These are phyloP conservation scores for Xenus cinereus DNA, from an alignment of 2,113 vertebrate genomes.

Conservation along the genomic window DNA sequence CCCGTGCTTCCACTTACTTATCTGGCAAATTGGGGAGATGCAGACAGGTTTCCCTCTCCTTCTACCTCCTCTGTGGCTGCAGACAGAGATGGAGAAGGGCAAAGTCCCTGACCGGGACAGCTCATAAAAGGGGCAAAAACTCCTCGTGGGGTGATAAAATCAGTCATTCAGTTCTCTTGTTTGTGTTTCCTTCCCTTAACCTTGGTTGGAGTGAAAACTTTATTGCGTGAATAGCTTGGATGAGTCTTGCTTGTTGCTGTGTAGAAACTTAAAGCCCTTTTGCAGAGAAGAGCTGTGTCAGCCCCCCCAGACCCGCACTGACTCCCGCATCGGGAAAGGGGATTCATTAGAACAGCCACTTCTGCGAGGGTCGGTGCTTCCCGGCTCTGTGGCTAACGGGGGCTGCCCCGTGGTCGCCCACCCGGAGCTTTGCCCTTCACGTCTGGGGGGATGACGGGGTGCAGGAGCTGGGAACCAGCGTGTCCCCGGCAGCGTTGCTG, in stretches of 20 bases:
- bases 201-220: neutral
- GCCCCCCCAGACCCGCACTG: neutral
- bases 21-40: neutral
- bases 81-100: neutral
- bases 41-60: neutral
- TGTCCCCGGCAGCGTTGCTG: neutral
- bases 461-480: rapidly evolving
- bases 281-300: neutral
- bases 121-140: neutral
- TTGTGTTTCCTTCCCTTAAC: neutral
- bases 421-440: neutral
- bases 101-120: neutral
- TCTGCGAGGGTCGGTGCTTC: neutral
- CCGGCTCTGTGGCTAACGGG: neutral
- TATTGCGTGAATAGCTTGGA: neutral
- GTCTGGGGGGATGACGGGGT: rapidly evolving
- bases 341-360: neutral
- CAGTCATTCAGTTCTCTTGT: neutral
- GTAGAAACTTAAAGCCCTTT: neutral
- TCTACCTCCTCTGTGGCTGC: neutral
- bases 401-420: neutral
- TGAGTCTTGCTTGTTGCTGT: neutral
- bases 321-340: neutral
- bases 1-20: neutral
- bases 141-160: neutral